Evolutionary conservation across 2,888 invertebrate species (phyloP).

Genomic region (Drosophila mulleri): DNA sequence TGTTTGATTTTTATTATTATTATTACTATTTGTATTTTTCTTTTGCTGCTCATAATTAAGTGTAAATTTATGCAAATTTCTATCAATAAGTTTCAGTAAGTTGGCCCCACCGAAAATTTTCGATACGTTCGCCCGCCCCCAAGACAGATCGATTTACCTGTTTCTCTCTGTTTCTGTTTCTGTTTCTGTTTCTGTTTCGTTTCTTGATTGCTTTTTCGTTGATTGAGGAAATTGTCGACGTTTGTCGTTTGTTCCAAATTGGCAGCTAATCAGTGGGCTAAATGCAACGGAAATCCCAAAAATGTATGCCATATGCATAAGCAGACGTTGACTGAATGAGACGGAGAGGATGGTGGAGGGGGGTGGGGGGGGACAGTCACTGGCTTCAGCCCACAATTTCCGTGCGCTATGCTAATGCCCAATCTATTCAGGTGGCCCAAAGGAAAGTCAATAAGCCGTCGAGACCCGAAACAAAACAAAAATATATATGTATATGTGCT

Average conservation of each 20-base stretch:
- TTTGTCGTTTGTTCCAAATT: slow-evolving; percentile 58
- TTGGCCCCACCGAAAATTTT: slow-evolving; percentile 10
- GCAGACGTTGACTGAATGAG: not conserved
- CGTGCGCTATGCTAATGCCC: slow-evolving; percentile 68
- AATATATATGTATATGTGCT: not conserved
- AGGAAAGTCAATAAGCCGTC: slow-evolving; percentile 57
- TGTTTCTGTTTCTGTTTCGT: slow-evolving; percentile 5
- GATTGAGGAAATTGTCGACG: slow-evolving; percentile 76
- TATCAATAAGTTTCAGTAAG: slow-evolving; percentile 6
- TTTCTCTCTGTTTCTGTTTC: slow-evolving; percentile 3
- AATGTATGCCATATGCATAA: slow-evolving; percentile 41
- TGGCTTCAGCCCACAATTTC: slow-evolving; percentile 65
- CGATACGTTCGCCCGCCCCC: slow-evolving; percentile 42
- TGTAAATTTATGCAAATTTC: slow-evolving; percentile 77
- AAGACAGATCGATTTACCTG: slow-evolving; percentile 39
- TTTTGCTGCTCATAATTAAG: slow-evolving; percentile 67
- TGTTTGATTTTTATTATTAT: slow-evolving; percentile 11
- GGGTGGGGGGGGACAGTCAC: too few relatives aligned
- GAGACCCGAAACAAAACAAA: not conserved
- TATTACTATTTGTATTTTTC: slow-evolving; percentile 10
- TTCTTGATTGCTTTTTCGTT: slow-evolving; percentile 59
- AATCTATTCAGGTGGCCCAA: slow-evolving; percentile 54
- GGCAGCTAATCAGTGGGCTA: slow-evolving; percentile 70
- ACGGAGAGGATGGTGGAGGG: not conserved
- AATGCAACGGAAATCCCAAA: slow-evolving; percentile 75